Evolutionary conservation across 2,797 vertebrate genomes (phyloP).

Genomic region (Thripadectes ignobilis): DNA sequence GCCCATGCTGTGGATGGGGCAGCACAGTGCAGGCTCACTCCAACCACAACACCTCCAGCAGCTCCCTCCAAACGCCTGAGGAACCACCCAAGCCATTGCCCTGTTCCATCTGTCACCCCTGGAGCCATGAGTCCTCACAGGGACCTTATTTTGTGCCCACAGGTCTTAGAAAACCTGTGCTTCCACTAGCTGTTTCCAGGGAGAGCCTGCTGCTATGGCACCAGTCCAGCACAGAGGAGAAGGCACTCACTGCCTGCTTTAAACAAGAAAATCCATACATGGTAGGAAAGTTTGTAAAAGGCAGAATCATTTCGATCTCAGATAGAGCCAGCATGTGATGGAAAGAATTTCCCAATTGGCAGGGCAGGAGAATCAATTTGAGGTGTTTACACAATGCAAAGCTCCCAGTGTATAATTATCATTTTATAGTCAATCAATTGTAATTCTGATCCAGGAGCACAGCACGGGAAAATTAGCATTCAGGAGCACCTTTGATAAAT

Average conservation of each 20-base stretch:
- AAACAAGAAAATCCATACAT: slow-evolving; percentile 28
- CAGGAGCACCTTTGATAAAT: slow-evolving; percentile 40
- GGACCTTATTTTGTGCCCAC: background rate
- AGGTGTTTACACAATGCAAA: slow-evolving; percentile 55
- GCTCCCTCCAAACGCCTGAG: background rate
- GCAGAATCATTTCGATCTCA: background rate
- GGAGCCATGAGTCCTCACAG: background rate
- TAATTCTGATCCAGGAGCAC: slow-evolving; percentile 17
- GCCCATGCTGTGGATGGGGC: background rate
- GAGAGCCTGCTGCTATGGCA: background rate
- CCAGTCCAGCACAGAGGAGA: background rate
- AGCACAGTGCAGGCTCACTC: background rate
- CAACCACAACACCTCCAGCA: background rate
- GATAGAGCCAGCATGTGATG: background rate
- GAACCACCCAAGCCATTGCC: background rate
- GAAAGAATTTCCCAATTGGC: slow-evolving; percentile 43
- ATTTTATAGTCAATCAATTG: slow-evolving; percentile 60
- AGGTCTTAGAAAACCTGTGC: background rate
- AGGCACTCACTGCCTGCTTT: background rate
- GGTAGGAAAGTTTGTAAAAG: slow-evolving; percentile 31
- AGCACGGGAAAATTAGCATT: background rate
- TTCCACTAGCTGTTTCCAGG: background rate
- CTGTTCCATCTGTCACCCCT: background rate
- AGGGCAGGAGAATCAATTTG: slow-evolving; percentile 51
- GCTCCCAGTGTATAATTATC: slow-evolving; percentile 54